These are phyloP conservation scores for Cyprinodon variegatus DNA, from an alignment of 2,113 vertebrate species.

Conservation along the genomic window DNA sequence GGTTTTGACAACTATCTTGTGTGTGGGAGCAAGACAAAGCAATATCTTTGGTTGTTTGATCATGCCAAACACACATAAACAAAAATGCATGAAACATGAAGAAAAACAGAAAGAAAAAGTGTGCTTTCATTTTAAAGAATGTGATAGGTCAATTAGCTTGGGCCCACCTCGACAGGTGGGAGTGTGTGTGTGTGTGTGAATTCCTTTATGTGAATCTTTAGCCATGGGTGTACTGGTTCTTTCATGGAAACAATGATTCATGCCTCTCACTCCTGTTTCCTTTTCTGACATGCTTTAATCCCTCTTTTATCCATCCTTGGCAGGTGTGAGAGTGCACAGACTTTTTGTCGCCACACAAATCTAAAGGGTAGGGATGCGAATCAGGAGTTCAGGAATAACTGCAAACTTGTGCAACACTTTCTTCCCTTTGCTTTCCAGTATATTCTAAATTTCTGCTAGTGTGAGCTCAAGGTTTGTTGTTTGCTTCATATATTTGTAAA, in stretches of 20 bases:
- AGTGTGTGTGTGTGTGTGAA: background rate
- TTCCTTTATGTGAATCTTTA: constrained; percentile 37
- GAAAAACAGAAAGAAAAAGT: background rate
- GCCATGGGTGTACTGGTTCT: constrained; percentile 52
- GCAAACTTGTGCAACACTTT: constrained; percentile 31
- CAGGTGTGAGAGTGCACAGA: constrained; percentile 49
- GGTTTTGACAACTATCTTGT: constrained; percentile 6
- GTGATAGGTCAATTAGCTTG: constrained; percentile 28
- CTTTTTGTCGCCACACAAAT: constrained; percentile 33
- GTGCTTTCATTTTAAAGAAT: constrained; percentile 9
- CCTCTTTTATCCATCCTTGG: constrained; percentile 68
- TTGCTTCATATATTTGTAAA: constrained; percentile 46
- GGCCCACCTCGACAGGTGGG: constrained; percentile 6
- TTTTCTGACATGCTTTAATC: constrained; percentile 69
- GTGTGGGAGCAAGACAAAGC: constrained; percentile 1
- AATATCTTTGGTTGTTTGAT: constrained; percentile 2
- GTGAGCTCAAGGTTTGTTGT: constrained; percentile 32
- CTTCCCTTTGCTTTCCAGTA: constrained; percentile 16
- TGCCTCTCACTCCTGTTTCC: constrained; percentile 57
- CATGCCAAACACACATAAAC: background rate
- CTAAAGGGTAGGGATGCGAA: constrained; percentile 43
- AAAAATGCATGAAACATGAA: constrained; percentile 8
- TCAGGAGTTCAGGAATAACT: constrained; percentile 50
- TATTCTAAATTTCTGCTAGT: constrained; percentile 13
- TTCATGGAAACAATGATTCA: constrained; percentile 70